These are phyloP conservation scores for Microcaecilia unicolor DNA, from an alignment of 2,797 vertebrate genomes.

Conservation along the genomic window DNA sequence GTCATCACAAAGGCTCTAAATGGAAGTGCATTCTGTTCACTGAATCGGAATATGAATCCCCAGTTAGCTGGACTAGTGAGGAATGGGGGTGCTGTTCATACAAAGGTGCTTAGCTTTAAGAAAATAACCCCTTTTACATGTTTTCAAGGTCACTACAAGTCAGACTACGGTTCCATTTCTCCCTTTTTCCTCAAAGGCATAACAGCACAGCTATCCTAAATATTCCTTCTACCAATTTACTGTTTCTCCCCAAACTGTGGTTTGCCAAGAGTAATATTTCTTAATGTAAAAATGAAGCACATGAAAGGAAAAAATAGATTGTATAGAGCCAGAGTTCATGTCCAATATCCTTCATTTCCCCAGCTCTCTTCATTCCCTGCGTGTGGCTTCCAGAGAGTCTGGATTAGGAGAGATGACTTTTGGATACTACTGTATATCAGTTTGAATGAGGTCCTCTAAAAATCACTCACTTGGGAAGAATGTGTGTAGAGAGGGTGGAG, in stretches of 20 bases:
- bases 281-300: constrained; percentile 32
- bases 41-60: too few relatives aligned
- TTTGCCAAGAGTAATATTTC: constrained; percentile 19
- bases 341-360: too few relatives aligned
- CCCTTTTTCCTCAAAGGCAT: background rate
- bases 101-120: too few relatives aligned
- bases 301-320: constrained; percentile 13
- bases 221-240: constrained; percentile 21
- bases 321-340: constrained; percentile 14
- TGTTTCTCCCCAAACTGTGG: constrained; percentile 14
- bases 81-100: too few relatives aligned
- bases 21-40: too few relatives aligned
- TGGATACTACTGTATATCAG: constrained; percentile 2
- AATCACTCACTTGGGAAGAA: background rate
- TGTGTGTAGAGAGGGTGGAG: background rate
- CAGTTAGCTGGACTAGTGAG: too few relatives aligned
- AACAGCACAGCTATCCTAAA: constrained; percentile 31
- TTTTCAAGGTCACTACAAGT: rapidly evolving
- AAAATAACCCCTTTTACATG: too few relatives aligned
- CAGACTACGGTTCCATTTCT: too few relatives aligned
- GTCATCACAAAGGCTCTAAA: too few relatives aligned
- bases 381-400: constrained; percentile 15
- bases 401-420: constrained; percentile 6
- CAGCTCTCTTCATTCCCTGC: constrained; percentile 8
- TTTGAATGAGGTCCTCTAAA: background rate